Percentiles rank a stretch among this genome's conserved stretches.
Conservation (phyloP, 2,888 invertebrate genomes). For the Craniophora ligustri region DNA sequence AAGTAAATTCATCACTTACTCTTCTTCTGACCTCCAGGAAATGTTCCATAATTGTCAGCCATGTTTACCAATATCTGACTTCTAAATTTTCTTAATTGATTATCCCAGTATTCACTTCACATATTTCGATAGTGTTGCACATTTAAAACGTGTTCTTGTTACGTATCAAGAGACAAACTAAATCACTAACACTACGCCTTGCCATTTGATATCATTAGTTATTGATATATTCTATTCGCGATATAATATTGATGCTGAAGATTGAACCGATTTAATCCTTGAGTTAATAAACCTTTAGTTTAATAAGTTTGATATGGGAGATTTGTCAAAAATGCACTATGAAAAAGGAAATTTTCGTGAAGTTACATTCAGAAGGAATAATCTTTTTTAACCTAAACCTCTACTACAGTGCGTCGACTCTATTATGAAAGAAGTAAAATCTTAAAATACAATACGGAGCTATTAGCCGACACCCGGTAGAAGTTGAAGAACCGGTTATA, state of each 20-base stretch:
- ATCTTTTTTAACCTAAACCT: not conserved
- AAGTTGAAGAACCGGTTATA: not conserved
- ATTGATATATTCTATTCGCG: not conserved
- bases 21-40: not conserved
- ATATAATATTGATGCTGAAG: slow-evolving; percentile 4
- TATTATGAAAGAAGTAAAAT: not conserved
- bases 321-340: too few relatives aligned
- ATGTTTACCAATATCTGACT: slow-evolving; percentile 17
- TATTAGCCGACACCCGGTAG: not conserved
- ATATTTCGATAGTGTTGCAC: not conserved
- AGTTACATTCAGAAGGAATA: not conserved
- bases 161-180: slow-evolving; percentile 27
- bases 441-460: not conserved
- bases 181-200: not conserved
- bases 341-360: too few relatives aligned
- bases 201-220: slow-evolving; percentile 15
- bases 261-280: not conserved
- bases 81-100: not conserved
- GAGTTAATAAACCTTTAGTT: too few relatives aligned
- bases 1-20: slow-evolving; percentile 22
- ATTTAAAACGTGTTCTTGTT: slow-evolving; percentile 26
- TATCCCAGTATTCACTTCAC: slow-evolving; percentile 9
- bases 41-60: slow-evolving; percentile 40
- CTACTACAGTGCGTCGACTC: not conserved
- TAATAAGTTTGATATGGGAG: too few relatives aligned